Conservation (phyloP, 2,797 vertebrate genomes). For the Dicrostonyx torquatus region DNA sequence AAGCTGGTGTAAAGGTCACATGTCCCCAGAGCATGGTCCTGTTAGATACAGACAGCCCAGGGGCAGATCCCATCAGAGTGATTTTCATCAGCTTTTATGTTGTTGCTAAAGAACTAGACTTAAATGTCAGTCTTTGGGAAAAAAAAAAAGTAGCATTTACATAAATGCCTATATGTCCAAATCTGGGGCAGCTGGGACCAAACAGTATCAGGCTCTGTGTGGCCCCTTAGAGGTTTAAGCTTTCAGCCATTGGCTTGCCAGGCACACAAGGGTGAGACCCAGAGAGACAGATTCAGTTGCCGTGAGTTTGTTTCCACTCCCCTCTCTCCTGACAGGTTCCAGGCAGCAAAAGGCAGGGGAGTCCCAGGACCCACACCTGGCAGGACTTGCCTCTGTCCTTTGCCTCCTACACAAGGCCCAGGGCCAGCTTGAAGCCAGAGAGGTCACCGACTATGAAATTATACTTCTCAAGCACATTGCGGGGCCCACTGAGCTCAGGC, state of each 20-base stretch:
- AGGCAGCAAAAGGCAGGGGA: not conserved
- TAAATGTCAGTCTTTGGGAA: not conserved
- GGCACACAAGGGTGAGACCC: not conserved
- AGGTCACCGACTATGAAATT: not conserved
- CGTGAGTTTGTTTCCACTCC: not conserved
- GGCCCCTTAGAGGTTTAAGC: not conserved
- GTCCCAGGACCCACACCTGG: rapidly evolving
- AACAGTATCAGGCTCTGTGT: not conserved
- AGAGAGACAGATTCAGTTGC: not conserved
- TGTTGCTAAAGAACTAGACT: not conserved
- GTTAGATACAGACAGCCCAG: not conserved
- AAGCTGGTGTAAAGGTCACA: not conserved
- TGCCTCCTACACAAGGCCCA: not conserved
- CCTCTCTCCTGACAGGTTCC: not conserved
- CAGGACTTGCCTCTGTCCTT: not conserved
- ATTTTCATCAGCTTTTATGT: not conserved
- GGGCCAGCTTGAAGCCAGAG: not conserved
- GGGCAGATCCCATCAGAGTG: not conserved
- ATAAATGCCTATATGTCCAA: not conserved
- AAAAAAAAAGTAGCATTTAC: not conserved
- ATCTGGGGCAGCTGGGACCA: not conserved
- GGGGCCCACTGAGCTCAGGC: not conserved
- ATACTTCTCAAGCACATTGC: not conserved
- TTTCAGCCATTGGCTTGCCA: not conserved
- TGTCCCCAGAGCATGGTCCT: not conserved